Base-by-base conservation (phyloP, 2,113 vertebrate species). In the Cyanoliseus patagonus region DNA sequence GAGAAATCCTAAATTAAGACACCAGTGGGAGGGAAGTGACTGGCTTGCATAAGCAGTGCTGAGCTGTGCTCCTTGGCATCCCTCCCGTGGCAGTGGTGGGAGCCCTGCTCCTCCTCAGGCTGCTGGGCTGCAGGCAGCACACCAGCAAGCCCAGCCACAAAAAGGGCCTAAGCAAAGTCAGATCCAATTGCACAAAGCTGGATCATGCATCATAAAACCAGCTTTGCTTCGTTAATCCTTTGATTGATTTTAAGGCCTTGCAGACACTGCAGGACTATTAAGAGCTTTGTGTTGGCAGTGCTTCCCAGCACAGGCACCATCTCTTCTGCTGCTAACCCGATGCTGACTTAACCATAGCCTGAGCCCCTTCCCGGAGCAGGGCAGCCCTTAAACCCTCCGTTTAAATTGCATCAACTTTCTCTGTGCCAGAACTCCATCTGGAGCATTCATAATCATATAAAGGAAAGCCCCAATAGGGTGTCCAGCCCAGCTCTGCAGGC, bases 201-300 rank as follows among this genome's bases (percentile, higher is more conserved):
- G 90, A 88, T 97, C 91, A 57, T 5, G 52, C 66, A 86, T 67
- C 94, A 81, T 79, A 95, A 92, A 94, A 53, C 64, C 92, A 94
- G 93, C 95, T 97, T 94, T 96, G 76, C 87, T 92, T 81, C 59
- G 73, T 91, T 97, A 97, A 97, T 97, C 96, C 95, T 83, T 83
- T 86, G 95, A 95, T 85, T 97, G 97, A 96, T 96, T 96, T 94
- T 67, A 95, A 92, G 76, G 90, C 83, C 96, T 90, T 55, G 41
- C 75, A 86, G 91, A 87, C 81, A 55, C 78, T 86, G 75, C 94
- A 93, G 91, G 79, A 20, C 92, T 95, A 87, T 97, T 96, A 97
- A 94, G 80, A 92, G 96, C 92, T 97, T 95, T 95, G 89, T 64
- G 83, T 33, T 70, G 90, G 88, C 15, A 13, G 61, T 11, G 63